Evolutionary conservation across 1,140 invertebrate species (phyloP), one percentile per base, ranked within the genome.

Genomic region (Heterodera carotae): DNA sequence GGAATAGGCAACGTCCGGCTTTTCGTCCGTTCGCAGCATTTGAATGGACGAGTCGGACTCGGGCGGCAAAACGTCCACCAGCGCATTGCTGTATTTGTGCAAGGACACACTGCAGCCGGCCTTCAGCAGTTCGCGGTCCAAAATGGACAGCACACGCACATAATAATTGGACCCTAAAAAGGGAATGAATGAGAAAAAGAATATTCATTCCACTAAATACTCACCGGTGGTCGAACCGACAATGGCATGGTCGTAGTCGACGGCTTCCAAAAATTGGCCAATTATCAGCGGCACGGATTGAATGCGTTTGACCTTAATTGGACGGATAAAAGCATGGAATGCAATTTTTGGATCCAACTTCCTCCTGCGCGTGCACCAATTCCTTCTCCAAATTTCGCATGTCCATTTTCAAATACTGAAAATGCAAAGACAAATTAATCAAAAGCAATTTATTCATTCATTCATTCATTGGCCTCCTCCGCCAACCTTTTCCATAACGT

Each of bases 31-130:
- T 91, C 94, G 92, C 43, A 98, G 89, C 95, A 98, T 97, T 75
- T 95, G 96, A 81, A 95, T 97, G 81, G 92, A 95, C 71, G 94
- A 95, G 88, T 98, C 96, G n/a, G 96, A 95, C 90, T 98, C 96
- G 8, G 96, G 96, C 34, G 96, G 96, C 48, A 98, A 88, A 22
- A 98, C 95, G 91, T 98, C 95, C 6, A 98, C 96, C 43, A 98
- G 89, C 67, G 96, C 95, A 92, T 98, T 98, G 82, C 94, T 96
- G 88, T 98, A 96, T 88, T 98, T 98, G 86, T 98, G 96, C 29
- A 98, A 90, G 39, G 96, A 96, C 53, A 98, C 96, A 85, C 94
- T 96, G 22, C 95, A 94, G 27, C 94, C 96, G 0, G 95, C 94
- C 86, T 97, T 97, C 72, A 98, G 88, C 66, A 97, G 89, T 88